A percentile compares a stretch with the other conserved stretches of the same genome.
These are phyloP conservation scores for Halesus radiatus DNA, from an alignment of 1,140 invertebrate species.

Conservation along the genomic window DNA sequence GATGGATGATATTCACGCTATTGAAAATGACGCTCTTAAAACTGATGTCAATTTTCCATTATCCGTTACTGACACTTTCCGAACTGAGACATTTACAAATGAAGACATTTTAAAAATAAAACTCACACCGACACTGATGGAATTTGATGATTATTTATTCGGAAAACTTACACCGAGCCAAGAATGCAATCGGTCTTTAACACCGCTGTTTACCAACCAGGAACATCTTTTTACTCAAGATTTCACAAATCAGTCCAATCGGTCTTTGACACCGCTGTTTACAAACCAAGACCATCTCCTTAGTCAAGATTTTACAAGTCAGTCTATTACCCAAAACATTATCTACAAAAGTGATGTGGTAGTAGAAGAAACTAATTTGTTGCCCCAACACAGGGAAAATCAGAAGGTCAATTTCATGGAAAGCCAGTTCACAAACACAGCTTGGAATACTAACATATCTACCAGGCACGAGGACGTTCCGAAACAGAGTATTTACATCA, in stretches of 20 bases:
- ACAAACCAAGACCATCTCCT: neutral
- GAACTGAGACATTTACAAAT: slow-evolving; percentile 68
- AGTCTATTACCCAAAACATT: slow-evolving; percentile 31
- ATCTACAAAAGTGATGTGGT: slow-evolving; percentile 52
- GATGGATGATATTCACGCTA: slow-evolving; percentile 62
- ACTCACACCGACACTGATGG: slow-evolving; percentile 62
- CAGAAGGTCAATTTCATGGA: neutral
- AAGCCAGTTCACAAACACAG: neutral
- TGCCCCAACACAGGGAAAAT: slow-evolving; percentile 19
- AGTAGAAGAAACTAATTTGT: slow-evolving; percentile 47
- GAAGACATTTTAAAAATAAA: slow-evolving; percentile 68
- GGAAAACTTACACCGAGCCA: slow-evolving; percentile 17
- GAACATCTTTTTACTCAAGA: neutral
- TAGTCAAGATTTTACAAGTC: neutral
- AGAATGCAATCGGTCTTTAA: neutral
- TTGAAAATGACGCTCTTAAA: slow-evolving; percentile 56
- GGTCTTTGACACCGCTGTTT: neutral
- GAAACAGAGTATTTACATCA: slow-evolving; percentile 11
- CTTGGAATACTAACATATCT: neutral
- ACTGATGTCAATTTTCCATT: slow-evolving; percentile 59
- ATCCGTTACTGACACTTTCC: slow-evolving; percentile 64
- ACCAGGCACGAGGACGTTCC: slow-evolving; percentile 5
- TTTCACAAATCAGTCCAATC: neutral
- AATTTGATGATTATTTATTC: slow-evolving; percentile 52
- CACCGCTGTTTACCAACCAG: slow-evolving; percentile 2